Percentiles rank a stretch among this genome's conserved stretches.
These are phyloP conservation scores for Lepus timidus DNA, from an alignment of 2,113 vertebrate genomes.

Conservation along the genomic window DNA sequence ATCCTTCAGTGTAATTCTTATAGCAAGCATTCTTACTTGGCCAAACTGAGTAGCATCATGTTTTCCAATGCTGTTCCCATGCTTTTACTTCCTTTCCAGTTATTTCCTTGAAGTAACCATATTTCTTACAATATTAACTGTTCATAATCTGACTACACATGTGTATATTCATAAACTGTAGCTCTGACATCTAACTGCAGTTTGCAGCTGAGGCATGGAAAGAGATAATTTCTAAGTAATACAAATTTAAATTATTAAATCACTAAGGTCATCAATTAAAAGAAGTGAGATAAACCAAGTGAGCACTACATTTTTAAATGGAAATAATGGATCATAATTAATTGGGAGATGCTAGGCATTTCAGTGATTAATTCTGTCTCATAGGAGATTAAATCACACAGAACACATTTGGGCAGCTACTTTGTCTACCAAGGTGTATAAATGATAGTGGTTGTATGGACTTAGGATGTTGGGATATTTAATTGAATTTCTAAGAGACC, in stretches of 20 bases:
- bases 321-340: not conserved
- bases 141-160: not conserved
- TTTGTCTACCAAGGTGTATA: not conserved
- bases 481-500: conserved; percentile 23
- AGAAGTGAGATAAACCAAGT: conserved; percentile 28
- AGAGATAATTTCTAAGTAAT: not conserved
- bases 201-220: not conserved
- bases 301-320: conserved; percentile 1
- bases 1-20: not conserved
- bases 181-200: not conserved
- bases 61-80: not conserved
- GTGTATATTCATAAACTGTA: not conserved
- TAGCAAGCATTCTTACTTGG: not conserved
- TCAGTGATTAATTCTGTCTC: not conserved
- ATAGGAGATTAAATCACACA: not conserved
- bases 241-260: conserved; percentile 32
- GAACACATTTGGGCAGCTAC: not conserved
- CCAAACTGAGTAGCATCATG: not conserved
- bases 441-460: not conserved
- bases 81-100: not conserved
- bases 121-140: not conserved
- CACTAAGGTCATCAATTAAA: not conserved
- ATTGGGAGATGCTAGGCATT: not conserved
- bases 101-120: not conserved
- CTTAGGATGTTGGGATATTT: not conserved